Base-by-base conservation (phyloP, 2,113 vertebrate species). In the Plestiodon gilberti region DNA sequence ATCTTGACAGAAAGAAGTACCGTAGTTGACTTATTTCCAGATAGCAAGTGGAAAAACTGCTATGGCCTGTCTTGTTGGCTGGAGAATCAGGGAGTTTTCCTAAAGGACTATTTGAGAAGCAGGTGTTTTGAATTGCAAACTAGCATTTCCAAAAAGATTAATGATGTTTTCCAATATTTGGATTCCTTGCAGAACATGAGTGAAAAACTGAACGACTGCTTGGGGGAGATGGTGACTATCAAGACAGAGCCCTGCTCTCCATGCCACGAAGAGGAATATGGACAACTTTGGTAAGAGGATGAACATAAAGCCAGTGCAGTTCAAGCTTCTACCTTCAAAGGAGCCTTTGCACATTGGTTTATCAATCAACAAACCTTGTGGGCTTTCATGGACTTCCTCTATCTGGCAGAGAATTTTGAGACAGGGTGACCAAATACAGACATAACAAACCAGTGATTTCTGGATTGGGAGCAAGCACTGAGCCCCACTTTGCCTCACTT, bases 131-230 rank as follows among this genome's bases (percentile, higher is more conserved):
- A 87, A 75, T 15, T 52, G 33, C n/a, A 89, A 70, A 17, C 11
- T 13, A 82, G 28, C 88, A 2, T 65, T 91, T 92, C 91, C 93
- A 71, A 7, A 0, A 7, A 61, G 1, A 1, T 89, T 96, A 87
- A 94, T 57, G 78, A 91, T 64, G 43, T 91, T 90, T 77, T 79
- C 30, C 73, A 74, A 1, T 40, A 1, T 85, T 70, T 87, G 87
- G 92, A 69, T 94, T 88, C 71, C 77, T 94, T 95, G 91, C 92
- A 97, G 97, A 96, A 96, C 96, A 97, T 97, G 97, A 97, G 96
- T 93, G 97, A 97, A 92, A 96, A 95, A 93, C 94, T 96, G 94
- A 97, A 97, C 93, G 97, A 97, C 90, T 97, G 96, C 89, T 92
- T 97, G 93, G 96, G 95, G 93, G 97, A 97, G 30, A 97, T 97